A percentile compares a stretch with the other conserved stretches of the same genome.
phyloP scores from a whole-genome alignment of 2,113 vertebrate species.

The Cyanocitta stelleri region DNA sequence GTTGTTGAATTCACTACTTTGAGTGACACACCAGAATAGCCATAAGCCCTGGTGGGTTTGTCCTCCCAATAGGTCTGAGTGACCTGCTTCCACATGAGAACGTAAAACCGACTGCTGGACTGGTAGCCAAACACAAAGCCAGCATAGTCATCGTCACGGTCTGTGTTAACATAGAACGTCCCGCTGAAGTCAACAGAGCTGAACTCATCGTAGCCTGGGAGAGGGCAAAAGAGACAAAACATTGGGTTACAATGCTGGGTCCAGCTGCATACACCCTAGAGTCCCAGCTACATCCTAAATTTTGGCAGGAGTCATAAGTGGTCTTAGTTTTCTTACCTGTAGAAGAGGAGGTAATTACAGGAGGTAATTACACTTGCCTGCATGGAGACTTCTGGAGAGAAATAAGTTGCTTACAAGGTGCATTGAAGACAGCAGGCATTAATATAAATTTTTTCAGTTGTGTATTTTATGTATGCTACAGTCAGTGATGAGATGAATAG shows the following conservation, averaged over 20 bases:
- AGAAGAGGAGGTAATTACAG: not conserved
- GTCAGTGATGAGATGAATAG: not conserved
- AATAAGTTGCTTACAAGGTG: not conserved
- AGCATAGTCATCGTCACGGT: conserved; percentile 94
- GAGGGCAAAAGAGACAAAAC: not conserved
- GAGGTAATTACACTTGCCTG: not conserved
- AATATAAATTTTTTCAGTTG: not conserved
- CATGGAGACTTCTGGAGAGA: not conserved
- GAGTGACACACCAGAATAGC: conserved; percentile 93
- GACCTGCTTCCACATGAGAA: conserved; percentile 98
- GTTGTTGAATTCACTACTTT: conserved; percentile 98
- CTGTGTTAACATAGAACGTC: conserved; percentile 96
- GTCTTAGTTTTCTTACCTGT: not conserved
- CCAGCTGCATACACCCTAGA: not conserved
- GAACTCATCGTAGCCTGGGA: conserved; percentile 91
- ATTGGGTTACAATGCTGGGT: not conserved
- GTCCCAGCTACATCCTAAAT: not conserved
- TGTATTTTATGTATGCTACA: not conserved
- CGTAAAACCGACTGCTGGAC: conserved; percentile 94
- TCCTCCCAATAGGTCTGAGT: conserved; percentile 99
- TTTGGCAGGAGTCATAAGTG: not conserved
- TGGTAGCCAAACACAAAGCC: conserved; percentile 98
- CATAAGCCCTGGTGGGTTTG: conserved; percentile 92
- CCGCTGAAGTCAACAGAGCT: conserved; percentile 96
- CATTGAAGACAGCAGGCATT: not conserved